Conservation (phyloP, 2,888 invertebrate genomes). For the Rhopalosiphum nymphaeae region DNA sequence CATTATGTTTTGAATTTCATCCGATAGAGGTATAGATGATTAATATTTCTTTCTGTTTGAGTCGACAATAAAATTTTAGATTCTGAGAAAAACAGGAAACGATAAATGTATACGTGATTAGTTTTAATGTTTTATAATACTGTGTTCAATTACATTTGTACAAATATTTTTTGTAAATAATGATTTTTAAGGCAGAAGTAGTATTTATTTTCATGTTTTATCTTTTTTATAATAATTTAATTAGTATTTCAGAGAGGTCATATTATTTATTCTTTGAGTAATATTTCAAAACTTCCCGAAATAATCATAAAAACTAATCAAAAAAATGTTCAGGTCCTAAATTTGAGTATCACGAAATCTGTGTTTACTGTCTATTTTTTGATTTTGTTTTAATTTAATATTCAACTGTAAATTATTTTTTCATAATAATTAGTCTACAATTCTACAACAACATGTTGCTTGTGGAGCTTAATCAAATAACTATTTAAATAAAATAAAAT, state of each 20-base stretch:
- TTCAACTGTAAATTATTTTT: background rate
- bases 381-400: background rate
- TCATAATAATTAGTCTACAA: background rate
- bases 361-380: background rate
- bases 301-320: background rate
- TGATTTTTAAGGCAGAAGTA: background rate
- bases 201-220: background rate
- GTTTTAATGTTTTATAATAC: background rate
- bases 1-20: background rate
- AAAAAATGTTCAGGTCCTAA: background rate
- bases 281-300: background rate
- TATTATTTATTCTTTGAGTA: background rate
- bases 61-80: background rate
- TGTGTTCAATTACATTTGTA: background rate
- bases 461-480: background rate
- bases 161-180: background rate
- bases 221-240: background rate
- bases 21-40: background rate
- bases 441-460: background rate
- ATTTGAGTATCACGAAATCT: background rate
- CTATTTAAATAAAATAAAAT: background rate
- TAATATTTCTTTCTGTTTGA: background rate
- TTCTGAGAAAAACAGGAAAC: background rate
- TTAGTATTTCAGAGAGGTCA: background rate
- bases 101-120: background rate